Percentiles rank a stretch among this genome's conserved stretches.
These are phyloP conservation scores for Chondrosia reniformis DNA, from an alignment of 37 sponge, comb jelly and placozoan genomes.

Conservation along the genomic window DNA sequence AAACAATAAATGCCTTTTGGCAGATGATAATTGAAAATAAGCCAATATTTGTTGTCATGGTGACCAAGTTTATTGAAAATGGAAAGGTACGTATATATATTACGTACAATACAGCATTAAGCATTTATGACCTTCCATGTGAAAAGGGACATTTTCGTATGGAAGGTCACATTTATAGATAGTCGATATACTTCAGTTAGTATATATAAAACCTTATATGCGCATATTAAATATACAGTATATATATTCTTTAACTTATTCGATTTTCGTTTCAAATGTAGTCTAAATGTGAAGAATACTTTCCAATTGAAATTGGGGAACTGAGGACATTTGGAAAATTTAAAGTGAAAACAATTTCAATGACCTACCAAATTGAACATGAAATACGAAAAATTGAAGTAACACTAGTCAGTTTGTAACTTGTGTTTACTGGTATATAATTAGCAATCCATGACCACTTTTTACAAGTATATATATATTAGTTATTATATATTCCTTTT, in stretches of 20 bases:
- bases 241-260: neutral
- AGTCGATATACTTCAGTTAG: no score
- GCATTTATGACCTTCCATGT: no score
- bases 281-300: constrained; percentile 13
- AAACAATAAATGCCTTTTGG: neutral
- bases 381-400: constrained; percentile 7
- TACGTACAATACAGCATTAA: neutral
- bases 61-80: constrained; percentile 3
- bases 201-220: no score
- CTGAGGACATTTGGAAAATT: neutral
- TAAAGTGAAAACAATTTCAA: neutral
- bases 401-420: neutral
- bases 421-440: no score
- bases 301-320: neutral
- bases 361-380: neutral
- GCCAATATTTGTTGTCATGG: constrained; percentile 1
- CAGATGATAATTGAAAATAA: constrained; percentile 3
- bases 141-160: no score
- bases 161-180: no score
- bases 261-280: neutral
- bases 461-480: no score
- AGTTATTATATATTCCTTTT: no score
- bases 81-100: neutral
- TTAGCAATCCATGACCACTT: no score
- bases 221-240: no score